Evolutionary conservation across 2,797 vertebrate species (phyloP), one percentile per base, ranked within the genome.

Genomic region (Micrastur ruficollis): DNA sequence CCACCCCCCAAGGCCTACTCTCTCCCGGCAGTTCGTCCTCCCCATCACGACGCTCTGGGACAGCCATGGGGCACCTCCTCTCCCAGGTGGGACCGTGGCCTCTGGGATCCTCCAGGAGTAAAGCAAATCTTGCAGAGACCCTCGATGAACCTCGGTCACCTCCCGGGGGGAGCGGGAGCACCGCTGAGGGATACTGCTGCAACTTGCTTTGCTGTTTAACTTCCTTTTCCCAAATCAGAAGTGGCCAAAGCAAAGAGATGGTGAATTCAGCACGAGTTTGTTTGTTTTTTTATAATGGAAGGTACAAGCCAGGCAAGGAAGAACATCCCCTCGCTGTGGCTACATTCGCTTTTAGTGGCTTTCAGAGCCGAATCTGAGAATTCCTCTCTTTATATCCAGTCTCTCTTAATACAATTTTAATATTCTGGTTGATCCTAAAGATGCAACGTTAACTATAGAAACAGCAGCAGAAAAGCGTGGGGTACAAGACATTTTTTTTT

Each of bases 381-480:
- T 94, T 93, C 91, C 94, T 96, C 93, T 96, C 90, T 81, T 97
- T 92, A 95, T 96, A 96, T 76, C 86, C 95, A 97, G 97, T 97
- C 97, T 97, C 97, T 96, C 97, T 97, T 96, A 93, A 97, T 97
- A 93, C 95, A 95, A 97, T 93, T 98, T 97, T 97, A 98, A 98
- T 98, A 92, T 97, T 96, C 97, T 93, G 96, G 94, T 95, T 96
- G 97, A 97, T 96, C 92, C 89, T 86, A 97, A 95, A 97, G 98
- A 97, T 95, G 96, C 97, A 97, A 97, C 92, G 32, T 96, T 89
- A 96, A 95, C 95, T 97, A 98, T 95, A 98, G 96, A 97, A 98
- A 98, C 97, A 98, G 98, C 97, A 98, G 98, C 97, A 98, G 97
- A 97, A 97, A 97, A 97, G 97, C 94, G 65, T 89, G 96, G 98